Evolutionary conservation across 2,113 vertebrate species (phyloP), one percentile per base, ranked within the genome.

Genomic region (Tonatia bakeri): DNA sequence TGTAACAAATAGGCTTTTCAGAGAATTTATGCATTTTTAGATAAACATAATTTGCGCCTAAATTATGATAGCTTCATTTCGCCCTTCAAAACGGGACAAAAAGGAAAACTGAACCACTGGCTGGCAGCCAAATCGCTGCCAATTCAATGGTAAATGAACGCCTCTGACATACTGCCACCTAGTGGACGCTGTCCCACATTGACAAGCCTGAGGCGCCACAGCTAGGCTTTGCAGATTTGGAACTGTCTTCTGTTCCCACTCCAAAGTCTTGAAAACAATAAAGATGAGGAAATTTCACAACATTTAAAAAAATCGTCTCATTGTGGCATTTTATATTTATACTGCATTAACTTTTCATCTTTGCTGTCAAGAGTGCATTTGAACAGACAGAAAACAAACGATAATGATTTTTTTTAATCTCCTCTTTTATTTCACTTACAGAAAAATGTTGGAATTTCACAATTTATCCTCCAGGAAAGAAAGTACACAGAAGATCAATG

Each of bases 131-230:
- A 86, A 89, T 50, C 28, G 0, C 40, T 20, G 88, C 73, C 73
- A 16, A 91, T 0, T 24, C 65, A 33, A 72, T 54, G 24, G 56
- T 83, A 13, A 76, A 89, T 91, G 87, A 96, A 97, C 93, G 9
- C 93, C 64, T 97, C 94, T 91, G 65, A 91, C 83, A 94, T 81
- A 96, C 89, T 93, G 97, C 97, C 97, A 97, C 87, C 97, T 98
- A 59, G 96, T 94, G 97, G 97, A 56, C 47, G 1, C 4, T 43
- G 22, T 13, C 8, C 13, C 5, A 22, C 83, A 95, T 38, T 43
- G 91, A 52, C 72, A 14, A 1, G 14, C 11, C 61, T 14, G 69
- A n/a, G 33, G 72, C 5, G 26, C 14, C 24, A 3, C 33, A 22
- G 61, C 4, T 28, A 10, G 59, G 19, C 20, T 82, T 80, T 28